A percentile compares a stretch with the other conserved stretches of the same genome.
Evolutionary conservation across 2,888 invertebrate genomes (phyloP).

Genomic region (Poecilobothrus nobilitatus): DNA sequence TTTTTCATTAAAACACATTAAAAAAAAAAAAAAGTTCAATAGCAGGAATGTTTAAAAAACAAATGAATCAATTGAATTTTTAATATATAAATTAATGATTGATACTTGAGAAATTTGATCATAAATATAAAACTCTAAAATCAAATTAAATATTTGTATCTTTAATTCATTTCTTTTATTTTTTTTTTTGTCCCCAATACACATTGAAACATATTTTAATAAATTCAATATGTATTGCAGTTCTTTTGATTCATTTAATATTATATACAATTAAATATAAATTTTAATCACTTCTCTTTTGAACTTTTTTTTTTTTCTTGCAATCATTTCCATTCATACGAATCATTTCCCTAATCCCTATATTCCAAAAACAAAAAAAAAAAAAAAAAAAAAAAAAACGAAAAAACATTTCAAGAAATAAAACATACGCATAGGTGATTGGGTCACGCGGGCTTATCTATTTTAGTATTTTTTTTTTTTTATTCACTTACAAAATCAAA

Average conservation of each 20-base stretch:
- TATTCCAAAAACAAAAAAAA: neutral
- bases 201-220: neutral
- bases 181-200: neutral
- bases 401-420: neutral
- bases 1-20: neutral
- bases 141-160: no score
- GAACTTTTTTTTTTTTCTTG: constrained; percentile 2
- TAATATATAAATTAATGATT: no score
- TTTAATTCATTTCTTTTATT: no score
- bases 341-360: neutral
- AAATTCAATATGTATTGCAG: no score
- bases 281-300: constrained; percentile 8
- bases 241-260: neutral
- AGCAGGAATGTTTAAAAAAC: neutral
- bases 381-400: no score
- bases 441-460: neutral
- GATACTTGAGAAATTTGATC: no score
- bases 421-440: neutral
- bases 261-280: no score
- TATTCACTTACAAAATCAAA: no score
- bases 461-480: no score
- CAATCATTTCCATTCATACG: neutral
- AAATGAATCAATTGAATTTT: constrained; percentile 1
- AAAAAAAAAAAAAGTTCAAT: neutral
- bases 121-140: no score